phyloP scores from a whole-genome alignment of 2,113 vertebrate species.

The Phylloscopus trochiloides region DNA sequence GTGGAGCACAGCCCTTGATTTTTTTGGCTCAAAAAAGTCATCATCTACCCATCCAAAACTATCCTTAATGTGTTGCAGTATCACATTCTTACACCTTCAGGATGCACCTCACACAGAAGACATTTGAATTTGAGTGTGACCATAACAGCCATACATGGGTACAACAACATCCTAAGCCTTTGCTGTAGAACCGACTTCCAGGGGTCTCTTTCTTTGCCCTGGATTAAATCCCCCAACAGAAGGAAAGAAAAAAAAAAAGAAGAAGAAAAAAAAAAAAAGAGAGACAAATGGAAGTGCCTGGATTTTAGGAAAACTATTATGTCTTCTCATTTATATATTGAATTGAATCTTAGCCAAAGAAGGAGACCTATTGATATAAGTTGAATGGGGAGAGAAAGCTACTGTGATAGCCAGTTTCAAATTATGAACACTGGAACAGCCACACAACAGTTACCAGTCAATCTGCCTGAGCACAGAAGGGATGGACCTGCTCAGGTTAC shows the following conservation, averaged over 20 bases:
- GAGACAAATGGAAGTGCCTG: not conserved
- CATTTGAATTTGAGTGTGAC: not conserved
- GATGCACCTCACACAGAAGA: not conserved
- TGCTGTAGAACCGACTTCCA: not conserved
- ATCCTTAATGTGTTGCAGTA: not conserved
- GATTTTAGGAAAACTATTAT: not conserved
- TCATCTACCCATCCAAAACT: not conserved
- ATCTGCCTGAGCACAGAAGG: not conserved
- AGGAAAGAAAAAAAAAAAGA: rapidly evolving
- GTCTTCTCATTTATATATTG: not conserved
- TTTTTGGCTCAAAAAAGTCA: not conserved
- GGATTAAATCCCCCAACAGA: not conserved
- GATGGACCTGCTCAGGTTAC: not conserved
- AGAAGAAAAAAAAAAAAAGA: too few relatives aligned
- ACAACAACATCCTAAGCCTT: not conserved
- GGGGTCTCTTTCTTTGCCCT: not conserved
- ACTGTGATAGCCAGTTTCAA: not conserved
- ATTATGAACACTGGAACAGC: not conserved
- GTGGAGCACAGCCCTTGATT: constrained; percentile 29
- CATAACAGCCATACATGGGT: not conserved
- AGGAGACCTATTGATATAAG: not conserved
- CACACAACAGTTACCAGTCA: not conserved
- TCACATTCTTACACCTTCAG: not conserved
- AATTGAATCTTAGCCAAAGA: not conserved
- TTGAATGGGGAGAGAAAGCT: not conserved